These are phyloP conservation scores for Caranx melampygus DNA, from an alignment of 2,113 vertebrate species.

Conservation along the genomic window DNA sequence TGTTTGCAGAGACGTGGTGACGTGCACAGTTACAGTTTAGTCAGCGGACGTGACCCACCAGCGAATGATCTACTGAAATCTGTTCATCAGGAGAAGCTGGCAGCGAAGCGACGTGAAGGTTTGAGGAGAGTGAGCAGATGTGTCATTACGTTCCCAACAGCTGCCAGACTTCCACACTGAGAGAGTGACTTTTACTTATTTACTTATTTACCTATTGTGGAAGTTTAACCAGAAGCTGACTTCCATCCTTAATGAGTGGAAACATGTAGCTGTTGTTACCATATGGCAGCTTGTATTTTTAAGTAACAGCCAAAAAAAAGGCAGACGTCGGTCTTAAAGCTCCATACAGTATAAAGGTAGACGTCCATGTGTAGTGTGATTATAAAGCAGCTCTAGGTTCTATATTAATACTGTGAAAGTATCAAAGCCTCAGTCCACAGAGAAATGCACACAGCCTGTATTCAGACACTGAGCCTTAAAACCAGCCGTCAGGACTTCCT, in stretches of 20 bases:
- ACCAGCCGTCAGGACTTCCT: too few species aligned
- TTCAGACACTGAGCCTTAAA: too few species aligned
- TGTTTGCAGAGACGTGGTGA: too few species aligned
- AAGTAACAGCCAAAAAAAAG: too few species aligned
- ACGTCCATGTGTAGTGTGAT: too few species aligned
- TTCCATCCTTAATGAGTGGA: neutral
- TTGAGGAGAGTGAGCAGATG: constrained; percentile 22
- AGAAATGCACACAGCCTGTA: too few species aligned
- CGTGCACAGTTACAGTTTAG: too few species aligned
- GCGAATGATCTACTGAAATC: neutral
- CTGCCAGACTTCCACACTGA: constrained; percentile 4
- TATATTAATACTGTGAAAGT: too few species aligned
- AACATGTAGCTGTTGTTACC: neutral
- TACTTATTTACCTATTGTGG: neutral
- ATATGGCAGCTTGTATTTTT: neutral
- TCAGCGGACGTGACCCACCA: neutral
- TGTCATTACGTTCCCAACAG: constrained; percentile 1
- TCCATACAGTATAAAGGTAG: too few species aligned
- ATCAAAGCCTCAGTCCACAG: too few species aligned
- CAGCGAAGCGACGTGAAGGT: constrained; percentile 3
- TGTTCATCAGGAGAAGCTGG: constrained; percentile 5
- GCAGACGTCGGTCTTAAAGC: too few species aligned
- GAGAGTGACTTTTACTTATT: neutral
- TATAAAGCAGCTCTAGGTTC: too few species aligned
- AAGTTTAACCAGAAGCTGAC: neutral